A percentile compares a stretch with the other conserved stretches of the same genome.
These are phyloP conservation scores for Oreohelix idahoensis DNA, from an alignment of 1,140 invertebrate species.

Conservation along the genomic window DNA sequence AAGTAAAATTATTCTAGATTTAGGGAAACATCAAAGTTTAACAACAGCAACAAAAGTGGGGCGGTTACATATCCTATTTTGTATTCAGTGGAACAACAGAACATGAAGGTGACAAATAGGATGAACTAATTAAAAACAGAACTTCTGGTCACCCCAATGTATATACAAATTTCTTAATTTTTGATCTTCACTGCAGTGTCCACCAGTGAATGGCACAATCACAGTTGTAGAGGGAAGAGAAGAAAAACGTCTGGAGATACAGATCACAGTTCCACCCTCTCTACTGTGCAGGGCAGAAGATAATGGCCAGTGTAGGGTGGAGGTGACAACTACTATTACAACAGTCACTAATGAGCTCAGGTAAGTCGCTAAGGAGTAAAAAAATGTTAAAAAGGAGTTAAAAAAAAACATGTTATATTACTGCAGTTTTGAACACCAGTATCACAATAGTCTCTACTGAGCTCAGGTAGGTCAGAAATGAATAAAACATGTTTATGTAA, in stretches of 20 bases:
- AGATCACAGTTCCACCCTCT: constrained; percentile 47
- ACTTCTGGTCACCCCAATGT: too few species aligned
- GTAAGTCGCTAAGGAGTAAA: neutral
- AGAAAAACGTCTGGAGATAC: constrained; percentile 31
- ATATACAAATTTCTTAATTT: neutral
- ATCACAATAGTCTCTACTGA: constrained; percentile 10
- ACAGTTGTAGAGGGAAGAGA: constrained; percentile 43
- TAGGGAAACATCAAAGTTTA: too few species aligned
- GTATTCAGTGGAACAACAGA: too few species aligned
- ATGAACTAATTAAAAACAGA: too few species aligned
- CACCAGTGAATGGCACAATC: constrained; percentile 22
- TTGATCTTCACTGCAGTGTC: constrained; percentile 14
- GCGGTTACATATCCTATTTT: too few species aligned
- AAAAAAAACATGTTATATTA: too few species aligned
- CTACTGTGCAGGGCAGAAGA: constrained; percentile 50
- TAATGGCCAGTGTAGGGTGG: constrained; percentile 42
- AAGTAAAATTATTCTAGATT: too few species aligned
- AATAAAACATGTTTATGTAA: too few species aligned
- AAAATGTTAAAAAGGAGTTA: too few species aligned
- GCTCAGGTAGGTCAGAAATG: constrained; percentile 7
- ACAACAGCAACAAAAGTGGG: too few species aligned
- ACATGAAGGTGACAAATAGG: too few species aligned
- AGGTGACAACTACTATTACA: constrained; percentile 36
- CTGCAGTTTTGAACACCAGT: too few species aligned
- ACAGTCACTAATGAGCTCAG: constrained; percentile 11